phyloP scores from a whole-genome alignment of 2,113 vertebrate species.

The Rhinolophus sinicus region DNA sequence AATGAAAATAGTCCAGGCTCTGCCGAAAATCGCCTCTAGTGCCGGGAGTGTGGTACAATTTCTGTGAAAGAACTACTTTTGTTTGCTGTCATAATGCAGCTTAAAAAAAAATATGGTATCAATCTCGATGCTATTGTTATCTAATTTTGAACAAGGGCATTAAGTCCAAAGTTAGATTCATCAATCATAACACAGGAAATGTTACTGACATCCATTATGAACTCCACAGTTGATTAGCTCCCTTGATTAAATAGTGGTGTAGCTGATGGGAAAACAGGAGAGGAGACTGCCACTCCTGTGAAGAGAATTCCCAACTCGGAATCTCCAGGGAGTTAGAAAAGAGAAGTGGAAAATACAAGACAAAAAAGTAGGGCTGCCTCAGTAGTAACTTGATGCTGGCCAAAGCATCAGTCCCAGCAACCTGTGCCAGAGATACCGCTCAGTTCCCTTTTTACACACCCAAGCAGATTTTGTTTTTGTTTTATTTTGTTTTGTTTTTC shows the following conservation, averaged over 20 bases:
- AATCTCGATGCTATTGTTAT: conserved; percentile 56
- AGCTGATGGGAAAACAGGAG: conserved; percentile 44
- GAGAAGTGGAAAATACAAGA: background rate
- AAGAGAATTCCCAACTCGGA: background rate
- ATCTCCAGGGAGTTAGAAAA: conserved; percentile 36
- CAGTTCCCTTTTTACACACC: background rate
- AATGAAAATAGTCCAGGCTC: background rate
- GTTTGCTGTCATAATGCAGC: background rate
- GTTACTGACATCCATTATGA: conserved; percentile 66
- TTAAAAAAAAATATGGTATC: background rate
- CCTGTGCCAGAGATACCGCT: background rate
- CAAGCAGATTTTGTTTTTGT: background rate
- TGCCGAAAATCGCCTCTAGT: background rate
- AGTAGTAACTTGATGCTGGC: background rate
- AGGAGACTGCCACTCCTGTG: background rate
- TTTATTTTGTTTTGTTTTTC: background rate
- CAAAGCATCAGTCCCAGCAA: background rate
- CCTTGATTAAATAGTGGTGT: conserved; percentile 72
- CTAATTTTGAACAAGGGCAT: conserved; percentile 71
- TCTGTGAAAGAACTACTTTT: background rate
- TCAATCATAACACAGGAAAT: conserved; percentile 75
- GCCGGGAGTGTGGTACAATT: background rate
- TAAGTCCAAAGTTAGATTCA: conserved; percentile 55
- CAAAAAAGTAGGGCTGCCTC: background rate
- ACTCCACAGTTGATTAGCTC: conserved; percentile 72